These are phyloP conservation scores for Agapornis canus DNA, from an alignment of 2,797 vertebrate genomes.

Conservation along the genomic window DNA sequence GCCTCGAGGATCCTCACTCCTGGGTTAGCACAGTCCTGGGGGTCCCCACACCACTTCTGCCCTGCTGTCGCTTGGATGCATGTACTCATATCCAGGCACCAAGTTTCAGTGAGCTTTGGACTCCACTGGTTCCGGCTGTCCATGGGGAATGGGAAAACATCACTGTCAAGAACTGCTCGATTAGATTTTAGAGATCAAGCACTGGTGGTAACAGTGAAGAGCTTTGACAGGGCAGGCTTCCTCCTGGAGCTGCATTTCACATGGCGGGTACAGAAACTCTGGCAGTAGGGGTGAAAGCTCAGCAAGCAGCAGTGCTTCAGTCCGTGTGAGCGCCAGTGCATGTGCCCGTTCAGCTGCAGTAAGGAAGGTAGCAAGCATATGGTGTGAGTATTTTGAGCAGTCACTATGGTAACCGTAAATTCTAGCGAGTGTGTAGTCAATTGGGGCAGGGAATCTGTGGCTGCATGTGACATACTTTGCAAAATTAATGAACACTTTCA, in stretches of 20 bases:
- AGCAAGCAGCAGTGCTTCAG: not conserved
- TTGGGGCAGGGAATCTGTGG: constrained; percentile 45
- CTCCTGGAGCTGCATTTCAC: not conserved
- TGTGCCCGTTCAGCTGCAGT: not conserved
- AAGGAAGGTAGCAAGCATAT: not conserved
- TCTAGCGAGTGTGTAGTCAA: constrained; percentile 12
- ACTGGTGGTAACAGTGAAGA: fast-evolving
- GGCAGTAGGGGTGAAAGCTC: not conserved
- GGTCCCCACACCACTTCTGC: not conserved
- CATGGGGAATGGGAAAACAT: not conserved
- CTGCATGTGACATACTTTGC: constrained; percentile 41
- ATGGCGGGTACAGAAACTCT: not conserved
- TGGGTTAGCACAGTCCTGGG: fast-evolving
- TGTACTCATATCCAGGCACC: fast-evolving
- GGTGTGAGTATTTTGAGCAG: constrained; percentile 41
- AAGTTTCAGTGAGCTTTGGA: not conserved
- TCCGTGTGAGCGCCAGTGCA: not conserved
- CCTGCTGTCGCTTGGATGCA: not conserved
- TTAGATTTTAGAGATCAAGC: not conserved
- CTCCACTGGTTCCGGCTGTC: not conserved
- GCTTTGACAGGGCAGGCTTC: not conserved
- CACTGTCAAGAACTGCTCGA: fast-evolving
- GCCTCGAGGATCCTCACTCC: not conserved
- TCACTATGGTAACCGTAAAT: constrained; percentile 66
- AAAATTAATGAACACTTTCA: constrained; percentile 45